Evolutionary conservation across 2,888 invertebrate genomes (phyloP), one percentile per base, ranked within the genome.

Genomic region (Drosophila setosimentum): DNA sequence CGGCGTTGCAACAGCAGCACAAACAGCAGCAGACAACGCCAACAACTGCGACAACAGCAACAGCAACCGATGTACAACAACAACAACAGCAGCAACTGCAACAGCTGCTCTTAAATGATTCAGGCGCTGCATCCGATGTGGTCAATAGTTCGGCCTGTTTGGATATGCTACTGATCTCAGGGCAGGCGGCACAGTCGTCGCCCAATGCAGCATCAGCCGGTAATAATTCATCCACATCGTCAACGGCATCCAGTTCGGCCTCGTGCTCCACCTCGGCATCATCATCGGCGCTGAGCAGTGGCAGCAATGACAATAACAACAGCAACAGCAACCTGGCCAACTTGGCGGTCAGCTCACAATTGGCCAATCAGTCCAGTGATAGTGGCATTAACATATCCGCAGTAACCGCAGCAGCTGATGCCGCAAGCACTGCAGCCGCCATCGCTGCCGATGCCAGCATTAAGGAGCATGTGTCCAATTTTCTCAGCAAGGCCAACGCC

Each of bases 291-390:
- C 54, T 79, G 24, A 77, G 79, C 83, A 72, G 67, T 73, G 24
- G 58, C 58, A 61, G 32, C 53, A 63, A 48, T 18, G 37, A 50
- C 59, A 65, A 48, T 3, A 57, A 42, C 30, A 49, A 50, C 27
- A 78, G 62, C 49, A 83, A 80, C 64, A 80, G 85, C 83, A 27
- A 76, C 73, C 53, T 37, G n/a, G 37, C 90, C 50, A 60, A 37
- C 76, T 64, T 70, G 70, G 59, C 55, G 1, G 55, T 61, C 51
- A 45, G 51, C 42, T 60, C 58, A 21, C 71, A 67, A 16, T 16
- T 70, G 45, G 80, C 76, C 32, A 91, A 92, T 75, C 92, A 93
- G 75, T 92, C 91, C 4, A 80, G 70, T 33, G 93, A 92, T 42
- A 92, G 91, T 53, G 92, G 91, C 58, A 88, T 91, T n/a, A 55